Percentiles rank a stretch among this genome's conserved stretches.
Conservation (phyloP, 1,140 invertebrate species). For the Pomacea maculata region DNA sequence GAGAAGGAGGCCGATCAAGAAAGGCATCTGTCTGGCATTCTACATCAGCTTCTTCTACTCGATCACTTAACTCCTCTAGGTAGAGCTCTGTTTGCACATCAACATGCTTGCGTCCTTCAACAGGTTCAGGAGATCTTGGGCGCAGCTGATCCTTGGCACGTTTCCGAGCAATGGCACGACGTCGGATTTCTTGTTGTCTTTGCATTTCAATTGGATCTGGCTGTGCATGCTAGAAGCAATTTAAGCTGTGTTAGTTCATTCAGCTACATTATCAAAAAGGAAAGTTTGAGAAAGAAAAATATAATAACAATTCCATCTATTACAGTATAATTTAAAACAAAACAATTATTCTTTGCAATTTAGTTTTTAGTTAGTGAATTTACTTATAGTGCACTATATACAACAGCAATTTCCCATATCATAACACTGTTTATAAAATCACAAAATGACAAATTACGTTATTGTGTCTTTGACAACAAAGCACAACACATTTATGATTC, state of each 20-base stretch:
- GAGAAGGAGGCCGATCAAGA: slow-evolving; percentile 78
- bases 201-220: slow-evolving; percentile 66
- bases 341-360: no score
- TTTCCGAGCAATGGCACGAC: slow-evolving; percentile 63
- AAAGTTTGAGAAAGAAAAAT: background rate
- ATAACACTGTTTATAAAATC: no score
- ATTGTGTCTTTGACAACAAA: no score
- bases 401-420: no score
- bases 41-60: slow-evolving; percentile 73
- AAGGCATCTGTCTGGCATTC: slow-evolving; percentile 88
- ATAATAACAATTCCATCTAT: background rate
- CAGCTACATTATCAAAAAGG: background rate
- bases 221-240: slow-evolving; percentile 54
- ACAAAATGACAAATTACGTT: no score
- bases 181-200: slow-evolving; percentile 62
- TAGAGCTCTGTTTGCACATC: slow-evolving; percentile 87
- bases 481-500: no score
- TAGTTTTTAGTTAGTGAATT: no score
- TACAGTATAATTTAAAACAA: no score
- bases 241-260: background rate
- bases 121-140: slow-evolving; percentile 65
- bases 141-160: slow-evolving; percentile 63
- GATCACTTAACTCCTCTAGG: slow-evolving; percentile 79
- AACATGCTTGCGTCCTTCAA: slow-evolving; percentile 82
- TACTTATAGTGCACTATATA: background rate